Conservation (phyloP, 2,888 invertebrate genomes). For the Tuberolachnus salignus region DNA sequence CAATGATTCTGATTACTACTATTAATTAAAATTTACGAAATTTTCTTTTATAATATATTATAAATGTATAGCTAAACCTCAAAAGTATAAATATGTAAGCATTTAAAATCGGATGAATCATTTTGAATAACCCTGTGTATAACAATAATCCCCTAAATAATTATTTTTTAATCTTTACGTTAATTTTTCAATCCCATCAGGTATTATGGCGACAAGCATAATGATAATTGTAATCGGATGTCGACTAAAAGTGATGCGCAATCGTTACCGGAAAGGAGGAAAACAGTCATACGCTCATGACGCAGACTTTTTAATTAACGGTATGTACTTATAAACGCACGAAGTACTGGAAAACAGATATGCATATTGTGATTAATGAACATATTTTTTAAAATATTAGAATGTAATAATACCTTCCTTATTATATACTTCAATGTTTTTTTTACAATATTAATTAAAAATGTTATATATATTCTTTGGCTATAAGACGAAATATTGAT, state of each 20-base stretch:
- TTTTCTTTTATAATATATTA: no score
- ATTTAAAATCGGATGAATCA: no score
- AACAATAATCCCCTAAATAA: not conserved
- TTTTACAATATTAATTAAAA: not conserved
- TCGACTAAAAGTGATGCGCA: conserved; percentile 76
- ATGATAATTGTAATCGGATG: conserved; percentile 83
- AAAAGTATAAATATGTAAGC: no score
- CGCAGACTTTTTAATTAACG: conserved; percentile 95
- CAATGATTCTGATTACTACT: no score
- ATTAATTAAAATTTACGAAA: no score
- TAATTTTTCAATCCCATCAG: conserved; percentile 64
- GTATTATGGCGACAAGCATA: conserved; percentile 79
- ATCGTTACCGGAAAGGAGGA: conserved; percentile 77
- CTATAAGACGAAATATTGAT: not conserved
- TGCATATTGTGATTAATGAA: conserved; percentile 43
- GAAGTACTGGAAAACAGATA: conserved; percentile 9
- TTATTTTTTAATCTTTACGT: not conserved
- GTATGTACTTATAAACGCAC: conserved; percentile 85
- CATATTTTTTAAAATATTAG: conserved; percentile 17
- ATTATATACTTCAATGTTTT: not conserved
- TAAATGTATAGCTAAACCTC: no score
- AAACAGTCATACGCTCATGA: conserved; percentile 86
- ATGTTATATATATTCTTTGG: not conserved
- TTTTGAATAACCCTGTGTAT: no score
- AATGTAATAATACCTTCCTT: not conserved